These are phyloP conservation scores for Montipora sp. DNA, from an alignment of 64 coral and sea anemone genomes.

Conservation along the genomic window DNA sequence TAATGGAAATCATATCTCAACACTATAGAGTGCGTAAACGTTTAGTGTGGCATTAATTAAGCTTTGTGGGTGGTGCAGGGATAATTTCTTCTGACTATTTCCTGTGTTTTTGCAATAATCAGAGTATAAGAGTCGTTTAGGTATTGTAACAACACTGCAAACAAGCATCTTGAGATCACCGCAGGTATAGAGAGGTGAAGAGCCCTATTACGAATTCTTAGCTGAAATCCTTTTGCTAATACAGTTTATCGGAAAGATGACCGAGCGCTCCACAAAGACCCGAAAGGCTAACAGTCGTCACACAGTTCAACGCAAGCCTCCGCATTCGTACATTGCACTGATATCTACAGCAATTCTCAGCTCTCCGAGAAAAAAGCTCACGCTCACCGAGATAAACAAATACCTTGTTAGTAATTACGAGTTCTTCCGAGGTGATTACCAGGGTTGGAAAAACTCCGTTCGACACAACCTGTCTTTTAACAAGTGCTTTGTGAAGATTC, in stretches of 20 bases:
- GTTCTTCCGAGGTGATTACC: slow-evolving; percentile 93
- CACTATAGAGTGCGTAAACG: not conserved
- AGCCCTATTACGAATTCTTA: slow-evolving; percentile 3
- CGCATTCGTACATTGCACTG: slow-evolving; percentile 95
- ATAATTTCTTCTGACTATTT: not conserved
- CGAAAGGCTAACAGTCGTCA: not conserved
- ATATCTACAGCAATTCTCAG: slow-evolving; percentile 97
- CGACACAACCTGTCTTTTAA: slow-evolving; percentile 98
- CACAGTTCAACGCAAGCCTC: slow-evolving; percentile 79
- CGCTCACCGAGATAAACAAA: slow-evolving; percentile 96
- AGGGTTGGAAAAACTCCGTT: slow-evolving; percentile 98
- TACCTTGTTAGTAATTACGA: slow-evolving; percentile 93
- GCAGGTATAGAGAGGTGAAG: not conserved
- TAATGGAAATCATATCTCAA: not conserved
- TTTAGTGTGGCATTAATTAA: slow-evolving; percentile 43
- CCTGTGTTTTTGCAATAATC: slow-evolving; percentile 48
- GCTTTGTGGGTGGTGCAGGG: slow-evolving; percentile 40
- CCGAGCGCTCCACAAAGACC: not conserved
- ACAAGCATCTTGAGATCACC: not conserved
- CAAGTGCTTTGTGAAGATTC: slow-evolving; percentile 97
- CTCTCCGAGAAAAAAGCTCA: slow-evolving; percentile 89
- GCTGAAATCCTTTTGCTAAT: slow-evolving; percentile 2
- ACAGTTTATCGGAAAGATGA: slow-evolving; percentile 8
- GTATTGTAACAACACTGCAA: slow-evolving; percentile 33
- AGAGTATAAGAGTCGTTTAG: slow-evolving; percentile 28